Base-by-base conservation (phyloP, 1,140 invertebrate species). In the Akabosia matsudoensis region DNA sequence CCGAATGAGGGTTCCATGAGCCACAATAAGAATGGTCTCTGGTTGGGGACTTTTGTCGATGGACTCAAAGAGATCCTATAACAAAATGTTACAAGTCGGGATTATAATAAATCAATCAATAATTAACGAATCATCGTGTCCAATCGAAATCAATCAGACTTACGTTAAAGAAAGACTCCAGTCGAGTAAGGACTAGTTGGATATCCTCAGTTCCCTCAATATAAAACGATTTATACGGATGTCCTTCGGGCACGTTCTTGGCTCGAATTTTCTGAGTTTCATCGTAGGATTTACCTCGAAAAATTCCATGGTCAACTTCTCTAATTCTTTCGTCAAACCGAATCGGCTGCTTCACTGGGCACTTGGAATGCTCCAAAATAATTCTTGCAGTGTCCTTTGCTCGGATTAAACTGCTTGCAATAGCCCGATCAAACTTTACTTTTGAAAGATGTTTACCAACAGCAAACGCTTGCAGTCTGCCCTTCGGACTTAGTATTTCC, bases 141-240 rank as follows among this genome's bases (percentile, higher is more conserved):
- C 18, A 45, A 10, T 18, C 14, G 24, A 61, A 61, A 22, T 7
- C 13, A 61, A 22, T 7, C 13, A 61, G 31, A 67, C 61, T 16
- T 67, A 67, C 61, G n/a, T 67, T 67, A 24, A 24, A 67, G n/a
- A 67, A 67, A 2, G 61, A 67, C 10, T 67, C 61, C 28, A 67
- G 31, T n/a, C 61, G 61, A 4, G 31, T 2, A 7, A 67, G 28
- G 4, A 67, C 61, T 4, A 13, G 3, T 31, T 67, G 26, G 22
- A 67, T 67, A 10, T 67, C 61, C n/a, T 67, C 61, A 30, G 61
- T 67, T 31, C 61, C 61, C 28, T 67, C 26, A 3, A 67, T 30
- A n/a, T 67, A 67, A n/a, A 67, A 67, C n/a, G 7, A 7, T 67
- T 67, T 67, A 30, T 67, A 67, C 10, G 61, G 61, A 67, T 67